Base-by-base conservation (phyloP, 92 coral and sea anemone species). In the Umimayanthus kanabou region DNA sequence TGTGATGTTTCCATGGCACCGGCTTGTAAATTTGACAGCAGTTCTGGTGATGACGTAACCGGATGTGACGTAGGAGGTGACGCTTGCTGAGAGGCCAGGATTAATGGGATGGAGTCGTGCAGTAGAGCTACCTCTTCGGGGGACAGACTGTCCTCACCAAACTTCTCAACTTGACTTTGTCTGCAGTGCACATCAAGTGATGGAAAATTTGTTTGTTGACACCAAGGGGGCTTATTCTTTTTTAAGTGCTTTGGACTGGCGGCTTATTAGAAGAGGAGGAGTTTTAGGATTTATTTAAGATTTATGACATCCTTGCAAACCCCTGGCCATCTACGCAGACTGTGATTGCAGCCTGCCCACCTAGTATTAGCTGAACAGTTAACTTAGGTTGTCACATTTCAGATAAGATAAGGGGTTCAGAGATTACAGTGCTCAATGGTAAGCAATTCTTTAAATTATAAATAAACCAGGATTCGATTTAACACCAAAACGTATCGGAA, bases 161-260 rank as follows among this genome's bases (percentile, higher is more conserved):
- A 88, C 55, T 90, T 91, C 85, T 89, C 93, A 40, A 95, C 88
- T 43, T 95, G 98, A 75, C 94, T 93, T 90, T 95, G 98, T 83
- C 98, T 95, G 91, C 37, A 73, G 26, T 33, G 15, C 40, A 70
- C 39, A 40, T 43, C n/a, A 23, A 10, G 39, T 72, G 18, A 49
- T 78, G 9, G 22, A 16, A 18, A 61, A 23, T 53, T 53, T 16
- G 18, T 13, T 53, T 53, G 11, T 53, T 13, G 58, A 53, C 14
- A 20, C 37, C 37, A 33, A 33, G 37, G 37, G 37, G 37, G 37
- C 37, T 33, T 33, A 33, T 33, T 33, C 37, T 33, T 33, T 33
- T 33, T 33, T 33, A 33, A 33, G 37, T 33, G 37, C 37, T 33
- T 33, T 33, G 37, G 37, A 33, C 37, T 33, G 37, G 37, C 37